Evolutionary conservation across 2,888 invertebrate genomes (phyloP), one percentile per base, ranked within the genome.

Genomic region (Leptopilina myrica): DNA sequence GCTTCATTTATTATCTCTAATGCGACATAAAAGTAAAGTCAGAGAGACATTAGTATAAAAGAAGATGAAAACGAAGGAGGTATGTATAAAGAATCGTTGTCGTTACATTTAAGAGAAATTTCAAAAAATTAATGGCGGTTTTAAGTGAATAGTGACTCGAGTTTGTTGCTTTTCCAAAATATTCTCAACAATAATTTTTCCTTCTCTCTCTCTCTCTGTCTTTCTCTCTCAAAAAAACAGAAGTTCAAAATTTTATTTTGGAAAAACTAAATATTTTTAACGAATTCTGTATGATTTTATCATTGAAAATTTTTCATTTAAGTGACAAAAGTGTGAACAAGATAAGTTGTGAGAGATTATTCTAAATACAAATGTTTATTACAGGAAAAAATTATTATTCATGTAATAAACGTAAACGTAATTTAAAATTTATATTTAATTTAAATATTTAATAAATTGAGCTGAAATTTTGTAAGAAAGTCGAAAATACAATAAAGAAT

Each of bases 1-100:
- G 56, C 56, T 73, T 56, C 73, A 73, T 73, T 33, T 73, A 56
- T 73, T 73, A 73, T n/a, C 53, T 73, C 56, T 73, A 73, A 73
- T 53, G 33, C 56, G 73, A 73, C 73, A n/a, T 56, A 33, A 73
- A 73, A 73, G 73, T 73, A 73, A 73, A 56, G 49, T 69, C 49
- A 73, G n/a, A 33, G 33, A 12, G 49, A 33, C 73, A 73, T 73
- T 73, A 73, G 73, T 56, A 56, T 73, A 73, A 53, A n/a, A 56
- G 69, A 49, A 56, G 49, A 15, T 46, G 12, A 67, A 49, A 46
- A 46, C 7, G 43, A 43, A 43, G 43, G 43, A 8, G 8, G 7
- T 46, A 46, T 49, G 11, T 49, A 49, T 49, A 69, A 43, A 43
- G 43, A 43, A 43, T 43, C 43, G 43, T 69, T 20, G 49, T 33